Percentiles rank a stretch among this genome's conserved stretches.
phyloP scores from a whole-genome alignment of 2,888 invertebrate species.

The Mycalesis mineus region DNA sequence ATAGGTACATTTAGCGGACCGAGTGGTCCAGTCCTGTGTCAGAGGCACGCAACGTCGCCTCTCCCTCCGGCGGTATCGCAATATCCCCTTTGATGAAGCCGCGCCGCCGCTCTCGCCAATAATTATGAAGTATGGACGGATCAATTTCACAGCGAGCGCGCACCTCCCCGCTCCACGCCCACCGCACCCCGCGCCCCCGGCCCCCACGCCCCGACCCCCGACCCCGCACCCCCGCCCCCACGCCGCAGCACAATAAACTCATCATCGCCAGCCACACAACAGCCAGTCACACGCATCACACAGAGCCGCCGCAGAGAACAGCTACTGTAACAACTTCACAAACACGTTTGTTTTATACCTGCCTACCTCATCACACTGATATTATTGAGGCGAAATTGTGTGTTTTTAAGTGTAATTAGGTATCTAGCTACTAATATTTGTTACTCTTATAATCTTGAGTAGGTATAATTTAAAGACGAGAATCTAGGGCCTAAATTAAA shows the following conservation, averaged over 20 bases:
- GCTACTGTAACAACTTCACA: neutral
- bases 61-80: neutral
- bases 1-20: neutral
- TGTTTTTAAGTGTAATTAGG: no score
- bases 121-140: slow-evolving; percentile 60
- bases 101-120: slow-evolving; percentile 43
- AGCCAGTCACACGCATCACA: neutral
- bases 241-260: neutral
- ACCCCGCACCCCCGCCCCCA: neutral
- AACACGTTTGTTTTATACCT: no score
- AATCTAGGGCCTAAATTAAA: no score
- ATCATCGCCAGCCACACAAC: neutral
- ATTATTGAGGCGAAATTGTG: no score
- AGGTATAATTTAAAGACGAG: no score
- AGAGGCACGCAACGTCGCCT: no score
- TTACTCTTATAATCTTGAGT: no score
- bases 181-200: slow-evolving; percentile 9
- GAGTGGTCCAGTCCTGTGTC: neutral
- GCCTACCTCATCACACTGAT: no score
- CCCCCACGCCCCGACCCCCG: neutral
- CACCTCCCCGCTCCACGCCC: slow-evolving; percentile 30
- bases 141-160: slow-evolving; percentile 58
- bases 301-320: neutral
- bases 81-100: slow-evolving; percentile 13
- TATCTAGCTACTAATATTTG: no score